A percentile compares a stretch with the other conserved stretches of the same genome.
phyloP scores from a whole-genome alignment of 2,797 vertebrate species.

The Argya squamiceps region DNA sequence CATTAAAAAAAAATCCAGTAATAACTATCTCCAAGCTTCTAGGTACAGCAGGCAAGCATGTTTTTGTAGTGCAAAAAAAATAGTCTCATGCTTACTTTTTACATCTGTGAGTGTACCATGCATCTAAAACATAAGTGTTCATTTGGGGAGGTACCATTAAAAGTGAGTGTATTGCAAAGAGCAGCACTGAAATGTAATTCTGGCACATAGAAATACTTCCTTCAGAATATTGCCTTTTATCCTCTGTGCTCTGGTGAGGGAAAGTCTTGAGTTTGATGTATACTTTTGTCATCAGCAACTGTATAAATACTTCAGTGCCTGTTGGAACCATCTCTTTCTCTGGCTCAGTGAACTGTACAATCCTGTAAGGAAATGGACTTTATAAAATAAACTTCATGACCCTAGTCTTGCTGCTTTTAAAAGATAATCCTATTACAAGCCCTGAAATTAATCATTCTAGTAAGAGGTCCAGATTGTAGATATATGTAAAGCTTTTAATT shows the following conservation, averaged over 20 bases:
- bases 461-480: background rate
- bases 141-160: conserved; percentile 37
- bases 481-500: background rate
- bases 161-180: conserved; percentile 16
- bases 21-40: background rate
- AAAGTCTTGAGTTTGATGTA: background rate
- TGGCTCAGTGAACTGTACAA: background rate
- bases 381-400: background rate
- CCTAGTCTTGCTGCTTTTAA: background rate
- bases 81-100: background rate
- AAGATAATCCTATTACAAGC: background rate
- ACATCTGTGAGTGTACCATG: background rate
- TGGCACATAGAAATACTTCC: conserved; percentile 7
- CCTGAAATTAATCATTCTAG: background rate
- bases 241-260: background rate
- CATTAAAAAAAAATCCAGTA: background rate
- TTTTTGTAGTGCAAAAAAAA: background rate
- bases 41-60: background rate
- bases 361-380: background rate
- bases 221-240: conserved; percentile 32
- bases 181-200: background rate
- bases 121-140: conserved; percentile 21
- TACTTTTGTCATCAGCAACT: background rate
- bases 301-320: conserved; percentile 16
- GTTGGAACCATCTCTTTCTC: background rate